phyloP scores from a whole-genome alignment of 2,797 vertebrate genomes.

The Discoglossus pictus region DNA sequence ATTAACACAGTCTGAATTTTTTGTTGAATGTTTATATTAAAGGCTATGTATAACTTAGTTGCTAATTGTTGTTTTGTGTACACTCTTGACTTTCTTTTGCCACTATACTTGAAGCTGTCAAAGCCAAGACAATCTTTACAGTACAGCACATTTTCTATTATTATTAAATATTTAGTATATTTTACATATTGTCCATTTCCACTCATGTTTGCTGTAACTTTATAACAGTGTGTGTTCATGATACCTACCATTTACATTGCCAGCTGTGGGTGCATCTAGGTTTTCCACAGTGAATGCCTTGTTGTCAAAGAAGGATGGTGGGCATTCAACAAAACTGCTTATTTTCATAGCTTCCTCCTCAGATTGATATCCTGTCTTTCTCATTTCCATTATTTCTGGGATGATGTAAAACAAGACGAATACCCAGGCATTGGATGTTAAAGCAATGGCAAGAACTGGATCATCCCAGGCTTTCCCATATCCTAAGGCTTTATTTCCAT shows the following conservation, averaged over 20 bases:
- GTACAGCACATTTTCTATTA: too few species aligned
- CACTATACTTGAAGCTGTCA: too few species aligned
- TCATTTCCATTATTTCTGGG: slow-evolving; percentile 39
- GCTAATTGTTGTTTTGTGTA: too few species aligned
- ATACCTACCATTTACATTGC: slow-evolving; percentile 28
- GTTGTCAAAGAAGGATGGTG: slow-evolving; percentile 39
- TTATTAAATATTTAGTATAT: too few species aligned
- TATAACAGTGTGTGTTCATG: neutral
- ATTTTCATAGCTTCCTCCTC: slow-evolving; percentile 28
- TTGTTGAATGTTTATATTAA: too few species aligned
- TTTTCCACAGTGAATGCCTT: slow-evolving; percentile 47
- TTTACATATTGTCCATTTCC: too few species aligned
- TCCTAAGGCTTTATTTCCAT: slow-evolving; percentile 24
- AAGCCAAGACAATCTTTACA: too few species aligned
- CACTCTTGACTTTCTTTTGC: too few species aligned
- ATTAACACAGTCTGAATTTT: too few species aligned
- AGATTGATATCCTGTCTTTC: slow-evolving; percentile 26
- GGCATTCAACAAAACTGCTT: slow-evolving; percentile 17
- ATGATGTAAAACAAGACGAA: slow-evolving; percentile 43
- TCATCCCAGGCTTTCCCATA: slow-evolving; percentile 38
- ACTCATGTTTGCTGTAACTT: too few species aligned
- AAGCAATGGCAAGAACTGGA: slow-evolving; percentile 38
- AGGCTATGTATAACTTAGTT: too few species aligned
- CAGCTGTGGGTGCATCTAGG: neutral
- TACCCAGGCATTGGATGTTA: slow-evolving; percentile 43